Evolutionary conservation across 2,113 vertebrate genomes (phyloP).

Genomic region (Mugil cephalus): DNA sequence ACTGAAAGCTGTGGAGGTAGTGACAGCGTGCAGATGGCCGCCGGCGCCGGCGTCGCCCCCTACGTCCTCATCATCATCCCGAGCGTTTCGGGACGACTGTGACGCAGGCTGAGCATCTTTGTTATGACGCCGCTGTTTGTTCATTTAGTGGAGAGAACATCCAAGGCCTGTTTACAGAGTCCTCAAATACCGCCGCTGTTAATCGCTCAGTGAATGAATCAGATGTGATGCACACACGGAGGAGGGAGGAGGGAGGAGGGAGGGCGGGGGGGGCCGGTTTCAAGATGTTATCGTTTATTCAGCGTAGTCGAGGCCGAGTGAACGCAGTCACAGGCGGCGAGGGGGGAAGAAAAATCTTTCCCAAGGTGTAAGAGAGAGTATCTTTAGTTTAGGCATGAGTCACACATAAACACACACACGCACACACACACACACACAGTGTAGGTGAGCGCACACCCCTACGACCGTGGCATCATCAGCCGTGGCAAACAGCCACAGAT

Average conservation of each 20-base stretch:
- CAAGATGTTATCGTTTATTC: not conserved
- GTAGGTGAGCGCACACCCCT: constrained; percentile 29
- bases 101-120: constrained; percentile 44
- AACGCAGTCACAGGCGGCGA: constrained; percentile 40
- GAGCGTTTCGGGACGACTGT: constrained; percentile 31
- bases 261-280: too few relatives aligned
- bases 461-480: constrained; percentile 51
- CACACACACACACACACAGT: constrained; percentile 5
- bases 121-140: constrained; percentile 41
- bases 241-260: too few relatives aligned
- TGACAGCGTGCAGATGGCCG: constrained; percentile 60
- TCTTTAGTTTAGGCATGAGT: constrained; percentile 46
- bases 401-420: too few relatives aligned
- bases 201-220: not conserved
- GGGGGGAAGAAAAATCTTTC: constrained; percentile 49
- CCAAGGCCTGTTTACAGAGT: constrained; percentile 55
- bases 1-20: too few relatives aligned
- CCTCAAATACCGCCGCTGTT: constrained; percentile 22
- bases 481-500: constrained; percentile 57
- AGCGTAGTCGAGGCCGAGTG: not conserved
- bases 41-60: too few relatives aligned
- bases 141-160: constrained; percentile 30
- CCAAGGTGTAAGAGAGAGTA: constrained; percentile 32
- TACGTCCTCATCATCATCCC: too few relatives aligned
- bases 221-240: constrained; percentile 2